These are phyloP conservation scores for chimpanzee (Pan troglodytes) DNA, from an alignment of 2,113 vertebrate genomes.

Conservation along the genomic window NHGRI_mPanTro3-v2.1_pri NC_072402.2:177697001-177697500, in stretches of 20 bases:
- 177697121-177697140: neutral
- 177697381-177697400: neutral
- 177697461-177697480: neutral
- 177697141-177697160: neutral
- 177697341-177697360: neutral
- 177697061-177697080: neutral
- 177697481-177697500: neutral
- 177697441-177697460: neutral
- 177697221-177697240: neutral
- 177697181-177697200: neutral
- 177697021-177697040: neutral
- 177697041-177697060: neutral
- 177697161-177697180: neutral
- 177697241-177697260: accelerated
- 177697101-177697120: neutral
- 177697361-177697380: neutral
- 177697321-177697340: neutral
- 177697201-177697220: neutral
- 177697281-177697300: no score
- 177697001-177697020: neutral
- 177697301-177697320: neutral
- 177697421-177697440: neutral
- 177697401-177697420: neutral
- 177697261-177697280: neutral
- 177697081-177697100: neutral